Evolutionary conservation across 2,113 vertebrate species (phyloP).

Genomic region (Rhynchomys soricoides): DNA sequence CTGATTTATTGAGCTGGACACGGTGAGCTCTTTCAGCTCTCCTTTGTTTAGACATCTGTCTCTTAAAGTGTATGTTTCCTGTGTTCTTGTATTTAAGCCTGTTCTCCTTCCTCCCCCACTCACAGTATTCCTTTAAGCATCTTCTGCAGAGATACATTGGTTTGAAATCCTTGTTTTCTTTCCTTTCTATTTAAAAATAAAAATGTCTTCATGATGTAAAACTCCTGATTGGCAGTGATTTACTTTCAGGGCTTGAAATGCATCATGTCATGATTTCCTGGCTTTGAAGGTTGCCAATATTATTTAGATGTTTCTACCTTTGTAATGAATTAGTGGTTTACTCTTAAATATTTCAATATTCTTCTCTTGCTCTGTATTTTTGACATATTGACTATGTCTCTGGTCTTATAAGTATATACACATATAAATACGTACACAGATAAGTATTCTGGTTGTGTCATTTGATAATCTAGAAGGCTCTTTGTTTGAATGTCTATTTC

Average conservation of each 20-base stretch:
- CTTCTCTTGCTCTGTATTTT: not conserved
- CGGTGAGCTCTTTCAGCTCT: not conserved
- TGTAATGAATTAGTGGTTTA: not conserved
- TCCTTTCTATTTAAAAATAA: not conserved
- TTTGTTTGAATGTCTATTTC: not conserved
- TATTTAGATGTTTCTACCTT: not conserved
- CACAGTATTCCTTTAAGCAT: not conserved
- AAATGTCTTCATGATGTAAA: not conserved
- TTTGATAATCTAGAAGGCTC: not conserved
- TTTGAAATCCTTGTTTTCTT: not conserved
- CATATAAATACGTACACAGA: not conserved
- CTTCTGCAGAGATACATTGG: not conserved
- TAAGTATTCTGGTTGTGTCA: not conserved
- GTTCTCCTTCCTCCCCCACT: not conserved
- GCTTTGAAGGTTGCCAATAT: too few species aligned
- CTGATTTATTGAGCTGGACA: not conserved
- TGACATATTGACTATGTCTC: too few species aligned
- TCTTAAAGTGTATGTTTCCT: not conserved
- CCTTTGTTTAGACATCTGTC: not conserved
- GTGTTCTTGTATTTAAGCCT: not conserved
- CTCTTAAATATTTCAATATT: not conserved
- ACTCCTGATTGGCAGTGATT: not conserved
- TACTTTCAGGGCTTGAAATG: not conserved
- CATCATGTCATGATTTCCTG: not conserved
- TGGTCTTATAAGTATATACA: too few species aligned